Percentiles rank a stretch among this genome's conserved stretches.
phyloP scores from a whole-genome alignment of 2,113 vertebrate genomes.

The Trematomus loennbergii region DNA sequence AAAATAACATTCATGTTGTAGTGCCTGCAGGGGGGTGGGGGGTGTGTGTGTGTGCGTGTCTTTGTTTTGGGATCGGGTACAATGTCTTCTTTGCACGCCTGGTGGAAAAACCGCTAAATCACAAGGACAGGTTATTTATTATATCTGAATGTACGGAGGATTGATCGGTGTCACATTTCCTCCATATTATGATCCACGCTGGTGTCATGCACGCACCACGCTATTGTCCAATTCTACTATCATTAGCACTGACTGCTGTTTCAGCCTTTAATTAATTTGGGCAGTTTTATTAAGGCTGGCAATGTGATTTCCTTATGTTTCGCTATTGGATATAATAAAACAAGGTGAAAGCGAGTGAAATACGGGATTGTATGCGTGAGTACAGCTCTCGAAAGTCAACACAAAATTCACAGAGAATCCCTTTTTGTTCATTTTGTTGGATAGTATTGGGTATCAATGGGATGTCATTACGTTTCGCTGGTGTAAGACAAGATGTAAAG shows the following conservation, averaged over 20 bases:
- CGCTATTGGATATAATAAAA: background rate
- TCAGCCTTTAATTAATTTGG: background rate
- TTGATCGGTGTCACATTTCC: background rate
- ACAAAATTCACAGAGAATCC: background rate
- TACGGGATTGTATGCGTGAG: background rate
- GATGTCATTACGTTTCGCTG: no score
- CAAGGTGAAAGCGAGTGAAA: no score
- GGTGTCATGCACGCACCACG: background rate
- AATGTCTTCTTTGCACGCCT: conserved; percentile 2
- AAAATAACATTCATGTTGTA: background rate
- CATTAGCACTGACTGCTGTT: background rate
- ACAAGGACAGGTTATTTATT: background rate
- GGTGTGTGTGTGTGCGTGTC: conserved; percentile 16
- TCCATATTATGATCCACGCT: background rate
- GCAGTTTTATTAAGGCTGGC: background rate
- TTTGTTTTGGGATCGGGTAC: conserved; percentile 57
- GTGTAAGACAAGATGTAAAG: no score
- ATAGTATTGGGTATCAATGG: no score
- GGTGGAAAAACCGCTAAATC: background rate
- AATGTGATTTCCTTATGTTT: background rate
- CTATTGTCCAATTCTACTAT: conserved; percentile 16
- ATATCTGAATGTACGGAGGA: background rate
- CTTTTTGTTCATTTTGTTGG: no score
- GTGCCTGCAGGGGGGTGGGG: background rate
- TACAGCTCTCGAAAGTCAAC: background rate